phyloP scores from a whole-genome alignment of 2,888 invertebrate species.

The Lithophane socia region DNA sequence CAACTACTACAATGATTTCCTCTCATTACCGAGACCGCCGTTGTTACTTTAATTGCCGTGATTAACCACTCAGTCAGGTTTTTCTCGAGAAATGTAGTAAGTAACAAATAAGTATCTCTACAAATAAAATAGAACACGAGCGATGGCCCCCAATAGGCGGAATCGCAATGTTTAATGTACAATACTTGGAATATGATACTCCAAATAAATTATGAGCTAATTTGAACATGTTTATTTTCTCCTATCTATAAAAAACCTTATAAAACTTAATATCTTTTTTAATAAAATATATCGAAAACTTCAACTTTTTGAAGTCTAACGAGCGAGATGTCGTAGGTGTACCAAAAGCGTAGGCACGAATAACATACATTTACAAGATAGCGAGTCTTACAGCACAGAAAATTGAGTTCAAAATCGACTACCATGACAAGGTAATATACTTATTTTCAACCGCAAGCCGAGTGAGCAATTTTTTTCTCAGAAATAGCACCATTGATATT shows the following conservation, averaged over 20 bases:
- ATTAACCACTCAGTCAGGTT: constrained; percentile 60
- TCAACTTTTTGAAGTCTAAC: constrained; percentile 24
- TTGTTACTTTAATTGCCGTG: constrained; percentile 72
- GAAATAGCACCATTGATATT: constrained; percentile 43
- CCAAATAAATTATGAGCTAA: not conserved
- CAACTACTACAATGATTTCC: constrained; percentile 66
- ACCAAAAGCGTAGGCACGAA: constrained; percentile 43
- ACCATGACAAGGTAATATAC: not conserved
- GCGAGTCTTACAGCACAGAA: not conserved
- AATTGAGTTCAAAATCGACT: constrained; percentile 32
- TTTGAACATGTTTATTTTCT: not conserved
- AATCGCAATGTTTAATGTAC: constrained; percentile 6
- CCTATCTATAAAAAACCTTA: not conserved
- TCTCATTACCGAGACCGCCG: constrained; percentile 65
- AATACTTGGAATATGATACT: not conserved
- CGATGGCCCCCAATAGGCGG: constrained; percentile 35
- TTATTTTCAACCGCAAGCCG: constrained; percentile 23
- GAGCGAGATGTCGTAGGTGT: constrained; percentile 43
- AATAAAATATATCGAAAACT: constrained; percentile 8
- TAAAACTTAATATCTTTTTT: constrained; percentile 12
- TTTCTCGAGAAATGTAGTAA: constrained; percentile 60
- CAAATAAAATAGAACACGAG: constrained; percentile 48
- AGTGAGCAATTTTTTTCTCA: constrained; percentile 52
- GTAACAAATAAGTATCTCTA: constrained; percentile 12
- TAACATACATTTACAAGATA: not conserved